Evolutionary conservation across 1,140 invertebrate genomes (phyloP).

Genomic region (Zaprionus capensis): DNA sequence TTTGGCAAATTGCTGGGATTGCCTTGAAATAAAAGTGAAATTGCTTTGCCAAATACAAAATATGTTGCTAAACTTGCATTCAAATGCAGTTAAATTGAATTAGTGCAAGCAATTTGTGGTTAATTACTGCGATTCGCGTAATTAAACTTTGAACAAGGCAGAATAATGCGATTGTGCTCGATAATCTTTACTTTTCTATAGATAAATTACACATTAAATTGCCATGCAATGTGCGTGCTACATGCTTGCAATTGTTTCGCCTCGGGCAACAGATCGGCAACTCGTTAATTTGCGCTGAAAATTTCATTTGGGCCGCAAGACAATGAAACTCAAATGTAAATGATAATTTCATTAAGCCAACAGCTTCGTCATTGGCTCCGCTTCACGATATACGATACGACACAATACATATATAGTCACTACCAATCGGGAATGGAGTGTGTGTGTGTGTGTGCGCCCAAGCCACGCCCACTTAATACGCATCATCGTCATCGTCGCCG

Average conservation of each 20-base stretch:
- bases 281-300: conserved; percentile 45
- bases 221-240: neutral
- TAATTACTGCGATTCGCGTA: neutral
- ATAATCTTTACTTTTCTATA: neutral
- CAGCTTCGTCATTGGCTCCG: conserved; percentile 29
- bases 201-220: neutral
- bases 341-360: conserved; percentile 74
- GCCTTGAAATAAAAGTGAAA: conserved; percentile 12
- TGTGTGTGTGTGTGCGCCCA: conserved; percentile 10
- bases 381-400: no score
- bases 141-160: neutral
- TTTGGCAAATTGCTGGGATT: neutral
- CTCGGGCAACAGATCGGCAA: neutral
- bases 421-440: conserved; percentile 8
- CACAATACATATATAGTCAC: conserved; percentile 7
- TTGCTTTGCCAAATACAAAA: neutral
- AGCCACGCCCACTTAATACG: conserved; percentile 65
- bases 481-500: conserved; percentile 41
- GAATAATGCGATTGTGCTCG: neutral
- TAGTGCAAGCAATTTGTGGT: neutral
- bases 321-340: conserved; percentile 64
- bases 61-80: neutral
- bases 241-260: neutral
- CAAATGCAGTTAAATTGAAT: neutral
- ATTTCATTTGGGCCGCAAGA: conserved; percentile 49